phyloP scores from a whole-genome alignment of 37 sponge, comb jelly and placozoan genomes.

The Sycon ciliatum region DNA sequence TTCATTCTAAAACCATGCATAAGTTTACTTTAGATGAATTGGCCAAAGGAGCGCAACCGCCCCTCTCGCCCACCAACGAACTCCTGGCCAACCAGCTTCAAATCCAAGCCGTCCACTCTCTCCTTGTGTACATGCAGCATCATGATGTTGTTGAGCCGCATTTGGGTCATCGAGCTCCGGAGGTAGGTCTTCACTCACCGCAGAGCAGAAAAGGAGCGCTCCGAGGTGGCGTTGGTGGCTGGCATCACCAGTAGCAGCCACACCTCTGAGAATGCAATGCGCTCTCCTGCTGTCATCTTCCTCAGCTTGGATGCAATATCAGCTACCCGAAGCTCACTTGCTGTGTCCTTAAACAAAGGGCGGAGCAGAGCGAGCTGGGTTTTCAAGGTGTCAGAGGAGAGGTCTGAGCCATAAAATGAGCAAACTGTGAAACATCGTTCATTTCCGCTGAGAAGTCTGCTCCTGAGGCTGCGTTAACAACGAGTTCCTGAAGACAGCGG shows the following conservation, averaged over 20 bases:
- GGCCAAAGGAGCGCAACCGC: too few species aligned
- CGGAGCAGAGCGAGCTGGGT: conserved; percentile 26
- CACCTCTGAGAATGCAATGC: conserved; percentile 24
- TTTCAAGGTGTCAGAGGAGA: conserved; percentile 19
- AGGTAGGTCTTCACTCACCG: conserved; percentile 44
- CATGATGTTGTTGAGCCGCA: conserved; percentile 42
- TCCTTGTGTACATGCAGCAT: conserved; percentile 44
- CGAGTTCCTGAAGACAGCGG: too few species aligned
- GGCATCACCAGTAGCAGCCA: conserved; percentile 46
- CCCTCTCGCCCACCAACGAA: too few species aligned
- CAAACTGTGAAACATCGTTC: too few species aligned
- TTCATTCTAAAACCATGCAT: background rate
- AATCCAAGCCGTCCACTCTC: too few species aligned
- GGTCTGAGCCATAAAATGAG: conserved; percentile 25
- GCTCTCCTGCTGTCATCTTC: background rate
- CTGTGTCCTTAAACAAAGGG: background rate
- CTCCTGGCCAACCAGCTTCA: too few species aligned
- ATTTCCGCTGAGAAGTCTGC: too few species aligned
- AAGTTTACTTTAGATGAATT: too few species aligned
- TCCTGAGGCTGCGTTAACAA: too few species aligned
- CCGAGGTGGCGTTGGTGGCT: conserved; percentile 49
- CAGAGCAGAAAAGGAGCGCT: conserved; percentile 44
- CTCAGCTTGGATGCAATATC: background rate
- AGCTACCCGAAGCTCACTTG: background rate
- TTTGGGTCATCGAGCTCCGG: conserved; percentile 40